Conservation (phyloP, 2,797 vertebrate genomes). For the Cheirogaleus major region DNA sequence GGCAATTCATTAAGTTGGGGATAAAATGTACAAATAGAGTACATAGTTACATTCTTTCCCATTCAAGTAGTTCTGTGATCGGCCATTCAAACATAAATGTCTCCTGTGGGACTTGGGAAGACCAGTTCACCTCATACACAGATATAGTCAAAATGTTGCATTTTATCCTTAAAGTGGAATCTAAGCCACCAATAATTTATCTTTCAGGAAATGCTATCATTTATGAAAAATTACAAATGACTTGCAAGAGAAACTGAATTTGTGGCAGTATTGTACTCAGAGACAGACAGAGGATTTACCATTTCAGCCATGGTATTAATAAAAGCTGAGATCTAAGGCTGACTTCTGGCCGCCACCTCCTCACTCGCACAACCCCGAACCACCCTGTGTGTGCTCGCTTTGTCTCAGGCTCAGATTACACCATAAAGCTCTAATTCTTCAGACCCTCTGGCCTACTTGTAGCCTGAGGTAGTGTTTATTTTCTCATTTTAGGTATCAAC, state of each 20-base stretch:
- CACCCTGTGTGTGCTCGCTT: not conserved
- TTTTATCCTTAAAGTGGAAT: not conserved
- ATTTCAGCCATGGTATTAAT: not conserved
- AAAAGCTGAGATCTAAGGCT: not conserved
- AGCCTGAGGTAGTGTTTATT: not conserved
- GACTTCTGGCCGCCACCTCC: not conserved
- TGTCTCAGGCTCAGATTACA: not conserved
- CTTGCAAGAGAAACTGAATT: not conserved
- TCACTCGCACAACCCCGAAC: not conserved
- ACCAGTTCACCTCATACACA: not conserved
- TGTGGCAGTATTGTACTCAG: not conserved
- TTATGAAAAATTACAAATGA: constrained; percentile 31
- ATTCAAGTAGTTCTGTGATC: not conserved
- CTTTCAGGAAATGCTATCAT: not conserved
- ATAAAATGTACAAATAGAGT: not conserved
- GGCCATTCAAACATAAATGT: not conserved
- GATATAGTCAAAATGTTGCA: not conserved
- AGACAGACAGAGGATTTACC: not conserved
- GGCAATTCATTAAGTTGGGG: not conserved
- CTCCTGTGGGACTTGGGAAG: not conserved
- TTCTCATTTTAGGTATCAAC: not conserved
- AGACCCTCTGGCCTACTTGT: not conserved
- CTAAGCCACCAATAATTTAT: not conserved
- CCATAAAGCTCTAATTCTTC: not conserved
- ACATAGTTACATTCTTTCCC: not conserved